Evolutionary conservation across 2,113 vertebrate species (phyloP), one percentile per base, ranked within the genome.

Genomic region (Agelaius phoeniceus): DNA sequence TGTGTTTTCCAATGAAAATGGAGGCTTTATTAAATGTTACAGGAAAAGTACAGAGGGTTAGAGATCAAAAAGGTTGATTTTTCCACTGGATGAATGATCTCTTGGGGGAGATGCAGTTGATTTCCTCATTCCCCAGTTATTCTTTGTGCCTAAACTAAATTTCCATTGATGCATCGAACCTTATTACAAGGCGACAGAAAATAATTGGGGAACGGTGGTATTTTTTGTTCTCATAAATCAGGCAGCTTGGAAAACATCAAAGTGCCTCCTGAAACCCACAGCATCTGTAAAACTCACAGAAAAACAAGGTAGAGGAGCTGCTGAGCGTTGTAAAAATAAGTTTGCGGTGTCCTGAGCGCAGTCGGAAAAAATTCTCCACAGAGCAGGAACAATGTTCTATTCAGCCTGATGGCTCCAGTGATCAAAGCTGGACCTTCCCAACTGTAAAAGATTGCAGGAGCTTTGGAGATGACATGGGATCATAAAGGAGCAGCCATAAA

Each of bases 361-460:
- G 39, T 65, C 1, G 18, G 91, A 96, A 97, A 96, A 76, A 77
- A 74, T 95, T 82, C 93, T 88, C 58, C 65, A 49, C 58, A 54
- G 71, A 90, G 85, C 48, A 17, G 72, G 80, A 96, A 95, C 95
- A 88, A 91, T 94, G 83, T 75, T 80, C 91, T 35, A 67, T 96
- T 96, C 83, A 95, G 58, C 55, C 71, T 93, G 93, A 92, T 97
- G 71, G 52, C 94, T 69, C 87, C 85, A 46, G 48, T 90, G 95
- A 97, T 97, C 95, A 97, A 97, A 97, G 97, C 93, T 95, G 93
- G 93, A 86, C 79, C 68, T 95, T 96, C 94, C 75, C 78, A 68
- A 65, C 84, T 92, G 81, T 44, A 68, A 66, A 96, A 95, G 84
- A 92, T 74, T 46, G 10, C 57, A 63, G 6, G 41, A 95, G 81